phyloP scores from a whole-genome alignment of 1,140 invertebrate species.

The Adelges cooleyi region DNA sequence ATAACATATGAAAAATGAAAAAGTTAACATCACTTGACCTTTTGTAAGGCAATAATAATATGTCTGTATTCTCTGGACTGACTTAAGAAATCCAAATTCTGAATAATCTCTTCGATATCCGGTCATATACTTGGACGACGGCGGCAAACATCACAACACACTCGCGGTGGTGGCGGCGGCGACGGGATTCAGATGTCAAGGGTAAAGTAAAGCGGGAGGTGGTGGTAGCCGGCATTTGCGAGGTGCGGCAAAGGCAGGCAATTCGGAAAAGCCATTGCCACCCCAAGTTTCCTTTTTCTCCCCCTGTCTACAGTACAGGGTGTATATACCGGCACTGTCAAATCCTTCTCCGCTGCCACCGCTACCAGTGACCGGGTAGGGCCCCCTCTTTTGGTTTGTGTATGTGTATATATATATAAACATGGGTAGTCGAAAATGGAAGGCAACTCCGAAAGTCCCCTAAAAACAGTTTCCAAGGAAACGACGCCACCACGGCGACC shows the following conservation, averaged over 20 bases:
- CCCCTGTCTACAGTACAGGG: neutral
- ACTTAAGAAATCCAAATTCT: too few species aligned
- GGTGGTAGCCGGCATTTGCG: neutral
- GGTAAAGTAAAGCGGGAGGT: neutral
- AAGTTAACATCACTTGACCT: too few species aligned
- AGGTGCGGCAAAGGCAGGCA: neutral
- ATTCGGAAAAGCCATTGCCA: constrained; percentile 19
- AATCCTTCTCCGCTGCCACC: neutral
- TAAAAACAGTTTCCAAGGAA: constrained; percentile 17
- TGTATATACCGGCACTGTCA: neutral
- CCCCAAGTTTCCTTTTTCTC: neutral
- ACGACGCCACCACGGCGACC: constrained; percentile 6
- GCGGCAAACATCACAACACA: constrained; percentile 11
- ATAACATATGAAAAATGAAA: too few species aligned
- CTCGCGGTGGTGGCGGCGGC: too few species aligned
- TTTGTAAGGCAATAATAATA: too few species aligned
- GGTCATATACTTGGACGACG: too few species aligned
- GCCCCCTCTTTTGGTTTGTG: neutral
- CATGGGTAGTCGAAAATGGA: constrained; percentile 2
- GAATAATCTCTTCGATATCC: too few species aligned
- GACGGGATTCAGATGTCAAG: neutral
- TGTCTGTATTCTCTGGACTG: too few species aligned
- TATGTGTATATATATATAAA: neutral
- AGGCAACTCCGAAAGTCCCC: constrained; percentile 19
- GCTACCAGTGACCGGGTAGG: neutral